phyloP scores from a whole-genome alignment of 2,888 invertebrate species.

The Sesamia inferens region DNA sequence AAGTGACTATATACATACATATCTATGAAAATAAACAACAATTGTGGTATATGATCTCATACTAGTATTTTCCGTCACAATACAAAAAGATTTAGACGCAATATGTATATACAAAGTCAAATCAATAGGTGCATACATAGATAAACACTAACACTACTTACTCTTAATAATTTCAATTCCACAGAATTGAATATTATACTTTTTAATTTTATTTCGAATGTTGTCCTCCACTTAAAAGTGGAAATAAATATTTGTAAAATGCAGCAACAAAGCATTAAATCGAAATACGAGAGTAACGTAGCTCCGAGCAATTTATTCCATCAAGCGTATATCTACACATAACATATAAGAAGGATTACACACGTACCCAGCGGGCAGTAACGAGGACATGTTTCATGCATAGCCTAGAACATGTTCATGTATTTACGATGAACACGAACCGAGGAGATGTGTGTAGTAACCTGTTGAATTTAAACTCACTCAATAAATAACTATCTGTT shows the following conservation, averaged over 20 bases:
- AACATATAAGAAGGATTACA: slow-evolving; percentile 49
- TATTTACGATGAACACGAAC: slow-evolving; percentile 40
- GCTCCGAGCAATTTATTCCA: slow-evolving; percentile 32
- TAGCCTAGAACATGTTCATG: slow-evolving; percentile 42
- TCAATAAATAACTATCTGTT: background rate
- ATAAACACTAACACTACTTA: background rate
- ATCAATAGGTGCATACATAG: too few relatives aligned
- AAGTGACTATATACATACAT: background rate
- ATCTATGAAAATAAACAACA: background rate
- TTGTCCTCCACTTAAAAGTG: slow-evolving; percentile 19
- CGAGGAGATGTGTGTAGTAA: slow-evolving; percentile 1
- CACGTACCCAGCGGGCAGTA: slow-evolving; percentile 51
- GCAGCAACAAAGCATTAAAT: slow-evolving; percentile 37
- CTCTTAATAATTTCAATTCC: slow-evolving; percentile 1
- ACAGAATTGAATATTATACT: background rate
- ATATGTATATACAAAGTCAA: too few relatives aligned
- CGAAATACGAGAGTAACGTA: slow-evolving; percentile 27
- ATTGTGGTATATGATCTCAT: background rate
- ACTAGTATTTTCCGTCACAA: background rate
- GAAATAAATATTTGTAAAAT: slow-evolving; percentile 22
- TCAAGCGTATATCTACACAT: slow-evolving; percentile 20
- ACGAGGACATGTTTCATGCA: slow-evolving; percentile 57
- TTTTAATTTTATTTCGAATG: slow-evolving; percentile 27
- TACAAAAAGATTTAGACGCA: background rate
- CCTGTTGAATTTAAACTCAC: slow-evolving; percentile 41